A percentile compares a stretch with the other conserved stretches of the same genome.
Evolutionary conservation across 2,113 vertebrate species (phyloP).

Genomic region (Upupa epops): DNA sequence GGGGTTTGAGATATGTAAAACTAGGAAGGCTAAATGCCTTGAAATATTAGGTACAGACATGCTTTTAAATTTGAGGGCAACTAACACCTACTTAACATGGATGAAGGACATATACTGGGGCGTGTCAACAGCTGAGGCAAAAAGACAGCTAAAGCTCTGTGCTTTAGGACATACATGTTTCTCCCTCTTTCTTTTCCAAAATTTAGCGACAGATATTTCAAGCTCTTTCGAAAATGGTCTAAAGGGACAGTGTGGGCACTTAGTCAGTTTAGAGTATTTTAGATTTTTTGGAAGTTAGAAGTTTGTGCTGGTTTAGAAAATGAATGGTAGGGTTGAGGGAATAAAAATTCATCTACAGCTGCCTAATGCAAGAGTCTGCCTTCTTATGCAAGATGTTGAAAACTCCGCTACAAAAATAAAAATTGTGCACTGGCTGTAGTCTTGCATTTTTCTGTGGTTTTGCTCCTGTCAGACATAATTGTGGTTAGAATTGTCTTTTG

Average conservation of each 20-base stretch:
- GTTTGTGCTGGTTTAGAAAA: background rate
- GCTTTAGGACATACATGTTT: background rate
- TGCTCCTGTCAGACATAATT: background rate
- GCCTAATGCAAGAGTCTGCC: background rate
- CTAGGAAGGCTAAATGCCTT: background rate
- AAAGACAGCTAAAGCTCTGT: background rate
- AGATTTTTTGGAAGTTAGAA: background rate
- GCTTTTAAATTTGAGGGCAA: background rate
- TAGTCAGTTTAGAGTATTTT: background rate
- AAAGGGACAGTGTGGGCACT: background rate
- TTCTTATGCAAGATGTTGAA: background rate
- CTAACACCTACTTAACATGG: background rate
- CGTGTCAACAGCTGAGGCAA: accelerated
- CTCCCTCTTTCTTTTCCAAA: background rate
- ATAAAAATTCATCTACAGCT: background rate
- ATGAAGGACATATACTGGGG: accelerated
- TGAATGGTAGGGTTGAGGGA: background rate
- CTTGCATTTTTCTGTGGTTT: background rate
- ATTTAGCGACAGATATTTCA: background rate
- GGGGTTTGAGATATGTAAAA: background rate
- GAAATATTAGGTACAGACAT: accelerated
- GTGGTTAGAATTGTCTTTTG: background rate
- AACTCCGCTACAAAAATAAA: background rate
- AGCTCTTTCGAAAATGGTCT: background rate
- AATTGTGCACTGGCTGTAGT: background rate